Evolutionary conservation across 2,888 invertebrate genomes (phyloP).

Genomic region (Caenorhabditis sulstoni): DNA sequence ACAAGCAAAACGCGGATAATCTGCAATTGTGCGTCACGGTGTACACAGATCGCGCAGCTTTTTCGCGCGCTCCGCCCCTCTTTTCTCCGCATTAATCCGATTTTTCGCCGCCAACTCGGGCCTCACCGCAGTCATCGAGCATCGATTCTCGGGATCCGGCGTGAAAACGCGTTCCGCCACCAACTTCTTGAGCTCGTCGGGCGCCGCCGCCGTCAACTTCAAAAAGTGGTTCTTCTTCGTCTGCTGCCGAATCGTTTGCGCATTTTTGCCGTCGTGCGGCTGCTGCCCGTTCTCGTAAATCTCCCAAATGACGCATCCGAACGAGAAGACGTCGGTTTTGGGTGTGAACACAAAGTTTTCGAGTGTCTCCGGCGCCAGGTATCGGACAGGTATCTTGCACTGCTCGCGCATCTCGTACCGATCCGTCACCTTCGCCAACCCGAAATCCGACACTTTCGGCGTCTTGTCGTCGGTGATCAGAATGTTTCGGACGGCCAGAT

Average conservation of each 20-base stretch:
- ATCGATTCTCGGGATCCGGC: constrained; percentile 56
- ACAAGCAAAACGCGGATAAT: no score
- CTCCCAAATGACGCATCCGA: constrained; percentile 62
- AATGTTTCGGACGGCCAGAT: constrained; percentile 49
- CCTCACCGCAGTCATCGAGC: constrained; percentile 40
- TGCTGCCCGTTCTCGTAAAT: constrained; percentile 54
- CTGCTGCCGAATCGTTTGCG: constrained; percentile 35
- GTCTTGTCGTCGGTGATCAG: constrained; percentile 33
- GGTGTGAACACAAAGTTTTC: constrained; percentile 49
- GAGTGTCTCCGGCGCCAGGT: constrained; percentile 56
- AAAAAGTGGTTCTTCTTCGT: constrained; percentile 47
- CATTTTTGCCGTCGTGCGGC: constrained; percentile 52
- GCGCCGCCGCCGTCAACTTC: constrained; percentile 34
- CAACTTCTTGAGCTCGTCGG: constrained; percentile 31
- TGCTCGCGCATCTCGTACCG: constrained; percentile 43
- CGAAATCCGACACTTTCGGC: constrained; percentile 50
- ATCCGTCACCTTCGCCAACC: constrained; percentile 38
- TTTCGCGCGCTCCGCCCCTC: no score
- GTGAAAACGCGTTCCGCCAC: constrained; percentile 42
- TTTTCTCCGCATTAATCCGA: no score
- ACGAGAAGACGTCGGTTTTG: constrained; percentile 60
- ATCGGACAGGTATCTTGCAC: constrained; percentile 47
- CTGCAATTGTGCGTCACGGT: no score
- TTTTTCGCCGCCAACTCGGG: no score
- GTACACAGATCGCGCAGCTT: no score